phyloP scores from a whole-genome alignment of 1,140 invertebrate genomes.

The Cardiocondyla obscurior region DNA sequence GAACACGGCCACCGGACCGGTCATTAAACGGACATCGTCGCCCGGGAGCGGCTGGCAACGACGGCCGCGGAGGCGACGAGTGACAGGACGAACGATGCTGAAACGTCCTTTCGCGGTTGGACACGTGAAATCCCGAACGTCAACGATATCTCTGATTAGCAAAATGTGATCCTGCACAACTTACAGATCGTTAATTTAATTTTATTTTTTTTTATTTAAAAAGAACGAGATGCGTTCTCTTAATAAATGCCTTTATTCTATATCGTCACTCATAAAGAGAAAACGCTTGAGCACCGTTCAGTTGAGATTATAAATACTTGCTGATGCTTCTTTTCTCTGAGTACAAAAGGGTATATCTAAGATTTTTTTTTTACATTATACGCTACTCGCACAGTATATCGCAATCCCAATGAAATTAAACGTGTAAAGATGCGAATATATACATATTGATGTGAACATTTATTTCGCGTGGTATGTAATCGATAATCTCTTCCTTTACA shows the following conservation, averaged over 20 bases:
- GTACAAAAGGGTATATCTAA: conserved; percentile 7
- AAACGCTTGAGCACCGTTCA: conserved; percentile 45
- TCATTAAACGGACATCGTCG: conserved; percentile 32
- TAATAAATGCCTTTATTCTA: not conserved
- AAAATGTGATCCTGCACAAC: too few species aligned
- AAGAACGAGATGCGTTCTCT: not conserved
- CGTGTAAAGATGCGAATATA: conserved; percentile 45
- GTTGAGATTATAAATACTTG: conserved; percentile 14
- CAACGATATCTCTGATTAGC: too few species aligned
- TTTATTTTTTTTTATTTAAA: too few species aligned
- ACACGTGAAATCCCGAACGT: not conserved
- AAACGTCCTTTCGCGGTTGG: not conserved
- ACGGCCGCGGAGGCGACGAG: conserved; percentile 24
- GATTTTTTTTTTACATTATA: conserved; percentile 43
- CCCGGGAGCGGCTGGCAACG: not conserved
- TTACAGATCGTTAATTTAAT: too few species aligned
- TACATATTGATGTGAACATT: conserved; percentile 34
- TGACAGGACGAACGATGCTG: conserved; percentile 14
- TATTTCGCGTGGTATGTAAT: conserved; percentile 26
- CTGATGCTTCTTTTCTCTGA: conserved; percentile 17
- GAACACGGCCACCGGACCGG: conserved; percentile 76
- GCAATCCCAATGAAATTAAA: conserved; percentile 57
- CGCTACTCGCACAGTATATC: conserved; percentile 56
- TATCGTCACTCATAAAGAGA: not conserved
- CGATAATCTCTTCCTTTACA: conserved; percentile 27